These are phyloP conservation scores for Lethocerus indicus DNA, from an alignment of 1,140 invertebrate species.

Conservation along the genomic window DNA sequence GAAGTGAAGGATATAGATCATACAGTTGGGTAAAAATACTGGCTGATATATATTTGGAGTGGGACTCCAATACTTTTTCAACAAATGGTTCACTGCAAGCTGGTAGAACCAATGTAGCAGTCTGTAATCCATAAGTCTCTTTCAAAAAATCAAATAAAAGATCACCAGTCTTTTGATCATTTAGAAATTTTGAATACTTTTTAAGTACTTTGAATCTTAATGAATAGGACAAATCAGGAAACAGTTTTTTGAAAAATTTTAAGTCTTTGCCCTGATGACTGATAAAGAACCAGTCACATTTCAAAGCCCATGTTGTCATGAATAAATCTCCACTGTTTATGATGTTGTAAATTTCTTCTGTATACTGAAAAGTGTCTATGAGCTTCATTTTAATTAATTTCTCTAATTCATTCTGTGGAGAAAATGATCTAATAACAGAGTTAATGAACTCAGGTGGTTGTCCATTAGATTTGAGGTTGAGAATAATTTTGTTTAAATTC, in stretches of 20 bases:
- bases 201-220: conserved; percentile 6
- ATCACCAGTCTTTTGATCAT: conserved; percentile 1
- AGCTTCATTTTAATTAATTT: conserved; percentile 3
- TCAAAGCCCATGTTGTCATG: not conserved
- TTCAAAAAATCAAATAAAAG: not conserved
- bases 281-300: conserved; percentile 9
- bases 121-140: not conserved
- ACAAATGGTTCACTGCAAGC: conserved; percentile 3
- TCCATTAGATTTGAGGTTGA: no score
- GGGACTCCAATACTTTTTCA: not conserved
- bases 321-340: conserved; percentile 3
- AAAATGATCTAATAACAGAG: no score
- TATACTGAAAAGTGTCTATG: not conserved
- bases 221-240: not conserved
- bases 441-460: no score
- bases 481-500: no score
- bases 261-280: not conserved
- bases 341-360: not conserved
- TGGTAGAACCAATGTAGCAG: conserved; percentile 3
- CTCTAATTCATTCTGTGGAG: conserved; percentile 3
- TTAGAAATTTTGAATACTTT: conserved; percentile 5
- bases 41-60: not conserved
- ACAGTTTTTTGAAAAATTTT: not conserved
- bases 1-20: not conserved
- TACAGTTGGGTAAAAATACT: not conserved